Evolutionary conservation across 2,888 invertebrate genomes (phyloP), one percentile per base, ranked within the genome.

Genomic region (Cerceris rybyensis): DNA sequence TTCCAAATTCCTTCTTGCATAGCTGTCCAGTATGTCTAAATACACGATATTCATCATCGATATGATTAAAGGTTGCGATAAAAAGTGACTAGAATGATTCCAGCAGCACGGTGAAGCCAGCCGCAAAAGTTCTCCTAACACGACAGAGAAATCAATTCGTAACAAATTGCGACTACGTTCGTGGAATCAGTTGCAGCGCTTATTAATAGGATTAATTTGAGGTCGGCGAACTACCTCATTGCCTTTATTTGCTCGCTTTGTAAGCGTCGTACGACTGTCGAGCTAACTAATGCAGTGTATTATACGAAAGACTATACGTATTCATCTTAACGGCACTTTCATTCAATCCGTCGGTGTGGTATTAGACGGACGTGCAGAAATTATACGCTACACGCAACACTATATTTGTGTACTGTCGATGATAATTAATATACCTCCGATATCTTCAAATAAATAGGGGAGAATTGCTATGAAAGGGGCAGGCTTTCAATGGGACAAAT

Each of bases 311-410:
- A 81, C 83, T 81, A 80, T 81, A 79, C 75, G 76, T 86, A 83
- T 86, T 72, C 81, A 75, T 87, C 80, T 85, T 83, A 87, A 87
- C 87, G 83, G 83, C 86, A 85, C 87, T 87, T 85, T 81, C 86
- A 87, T 86, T 86, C 79, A 83, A 87, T 86, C 76, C 80, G 76
- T 84, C 83, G 83, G 72, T 65, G 73, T 67, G 55, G 68, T 76
- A 84, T 84, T 84, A 83, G 78, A 83, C 70, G 70, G 71, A 83
- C 81, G 72, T 65, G 70, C 71, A 75, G 84, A 84, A 81, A 84
- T 86, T 81, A 78, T 77, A 84, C 75, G 84, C 64, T 67, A 73
- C 77, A 81, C 72, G 71, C 70, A 78, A 81, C 78, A 84, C 76
- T 70, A 79, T 84, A 84, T 85, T 85, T 75, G 84, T 28, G 28